These are phyloP conservation scores for Xiphophorus maculatus DNA, from an alignment of 2,113 vertebrate genomes.

Conservation along the genomic window DNA sequence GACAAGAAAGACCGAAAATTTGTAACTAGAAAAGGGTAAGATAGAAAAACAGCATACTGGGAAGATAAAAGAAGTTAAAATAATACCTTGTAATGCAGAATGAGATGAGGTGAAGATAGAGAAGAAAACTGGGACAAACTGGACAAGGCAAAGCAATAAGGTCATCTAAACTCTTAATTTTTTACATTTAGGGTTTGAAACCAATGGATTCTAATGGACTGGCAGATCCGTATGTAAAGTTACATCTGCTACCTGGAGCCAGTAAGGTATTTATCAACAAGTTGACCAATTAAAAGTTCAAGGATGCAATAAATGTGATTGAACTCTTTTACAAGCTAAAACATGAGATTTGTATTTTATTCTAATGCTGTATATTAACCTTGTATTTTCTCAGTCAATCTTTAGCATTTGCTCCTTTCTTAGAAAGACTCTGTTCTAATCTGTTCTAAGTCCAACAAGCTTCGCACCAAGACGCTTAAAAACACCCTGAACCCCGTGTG, in stretches of 20 bases:
- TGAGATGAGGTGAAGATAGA: no score
- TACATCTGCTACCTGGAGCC: conserved; percentile 93
- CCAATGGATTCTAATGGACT: conserved; percentile 95
- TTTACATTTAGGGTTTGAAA: conserved; percentile 85
- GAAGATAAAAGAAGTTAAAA: background rate
- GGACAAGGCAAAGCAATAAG: no score
- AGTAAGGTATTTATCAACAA: conserved; percentile 81
- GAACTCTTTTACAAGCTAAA: no score
- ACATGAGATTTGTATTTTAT: no score
- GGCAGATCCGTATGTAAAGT: conserved; percentile 93
- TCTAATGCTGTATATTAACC: background rate
- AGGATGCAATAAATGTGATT: no score
- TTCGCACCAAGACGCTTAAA: conserved; percentile 92
- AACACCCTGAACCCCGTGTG: conserved; percentile 91
- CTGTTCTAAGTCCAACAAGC: conserved; percentile 87
- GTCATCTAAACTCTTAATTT: background rate
- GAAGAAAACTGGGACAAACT: no score
- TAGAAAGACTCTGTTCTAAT: background rate
- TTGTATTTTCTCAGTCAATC: background rate
- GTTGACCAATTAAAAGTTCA: no score
- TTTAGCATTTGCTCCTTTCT: background rate
- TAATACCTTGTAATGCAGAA: no score
- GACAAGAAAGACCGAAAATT: no score
- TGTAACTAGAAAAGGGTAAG: background rate
- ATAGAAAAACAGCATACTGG: background rate